phyloP scores from a whole-genome alignment of 2,113 vertebrate genomes.

The Pogonocichla stellata region DNA sequence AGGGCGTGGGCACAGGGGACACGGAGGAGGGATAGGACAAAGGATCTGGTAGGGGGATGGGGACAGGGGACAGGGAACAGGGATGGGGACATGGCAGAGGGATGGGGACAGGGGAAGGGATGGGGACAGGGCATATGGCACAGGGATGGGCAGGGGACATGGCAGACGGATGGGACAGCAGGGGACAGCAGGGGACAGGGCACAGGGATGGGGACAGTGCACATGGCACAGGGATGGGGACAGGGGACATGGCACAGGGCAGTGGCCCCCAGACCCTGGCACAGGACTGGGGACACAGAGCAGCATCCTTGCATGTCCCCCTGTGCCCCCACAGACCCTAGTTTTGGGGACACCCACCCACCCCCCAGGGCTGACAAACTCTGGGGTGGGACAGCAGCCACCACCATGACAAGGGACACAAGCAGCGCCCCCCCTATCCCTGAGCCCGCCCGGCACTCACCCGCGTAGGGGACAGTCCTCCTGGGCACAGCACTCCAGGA shows the following conservation, averaged over 20 bases:
- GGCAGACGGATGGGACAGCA: neutral
- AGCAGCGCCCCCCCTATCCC: neutral
- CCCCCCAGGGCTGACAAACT: neutral
- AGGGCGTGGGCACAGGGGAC: neutral
- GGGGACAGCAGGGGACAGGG: neutral
- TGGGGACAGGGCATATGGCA: neutral
- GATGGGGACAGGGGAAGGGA: too few relatives aligned
- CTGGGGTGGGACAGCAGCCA: too few relatives aligned
- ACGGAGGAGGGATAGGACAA: neutral
- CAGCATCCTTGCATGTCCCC: fast-evolving
- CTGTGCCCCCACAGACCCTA: too few relatives aligned
- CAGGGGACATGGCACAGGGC: too few relatives aligned
- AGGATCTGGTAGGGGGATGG: neutral
- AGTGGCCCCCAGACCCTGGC: neutral
- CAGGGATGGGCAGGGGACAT: neutral
- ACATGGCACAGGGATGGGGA: neutral
- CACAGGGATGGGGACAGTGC: too few relatives aligned
- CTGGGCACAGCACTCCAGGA: constrained; percentile 75
- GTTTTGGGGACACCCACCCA: fast-evolving
- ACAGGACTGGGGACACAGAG: fast-evolving
- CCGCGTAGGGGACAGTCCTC: constrained; percentile 70
- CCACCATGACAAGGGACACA: neutral
- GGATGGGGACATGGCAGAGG: too few relatives aligned
- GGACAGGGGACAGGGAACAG: too few relatives aligned
- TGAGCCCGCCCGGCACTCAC: constrained; percentile 41